These are phyloP conservation scores for Halyomorpha halys DNA, from an alignment of 1,140 invertebrate genomes.

Conservation along the genomic window DNA sequence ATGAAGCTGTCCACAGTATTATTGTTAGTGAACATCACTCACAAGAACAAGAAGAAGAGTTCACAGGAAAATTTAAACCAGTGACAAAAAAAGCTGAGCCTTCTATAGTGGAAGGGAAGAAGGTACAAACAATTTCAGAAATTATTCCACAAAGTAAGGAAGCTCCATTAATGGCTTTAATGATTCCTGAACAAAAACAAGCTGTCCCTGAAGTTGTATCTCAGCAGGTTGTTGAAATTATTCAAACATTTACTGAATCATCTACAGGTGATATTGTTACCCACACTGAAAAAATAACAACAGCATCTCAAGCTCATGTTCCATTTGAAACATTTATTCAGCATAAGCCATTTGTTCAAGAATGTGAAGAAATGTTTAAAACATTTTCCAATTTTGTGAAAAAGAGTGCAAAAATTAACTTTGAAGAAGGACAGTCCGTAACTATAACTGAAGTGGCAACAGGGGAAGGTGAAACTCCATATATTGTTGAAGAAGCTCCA, in stretches of 20 bases:
- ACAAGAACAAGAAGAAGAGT: constrained; percentile 33
- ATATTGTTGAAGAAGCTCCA: constrained; percentile 37
- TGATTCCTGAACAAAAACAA: constrained; percentile 29
- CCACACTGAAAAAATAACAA: constrained; percentile 28
- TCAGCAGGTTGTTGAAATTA: constrained; percentile 28
- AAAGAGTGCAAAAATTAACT: constrained; percentile 34
- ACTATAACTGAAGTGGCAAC: constrained; percentile 41
- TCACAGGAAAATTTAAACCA: constrained; percentile 28
- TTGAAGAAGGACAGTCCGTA: constrained; percentile 41
- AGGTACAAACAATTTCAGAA: constrained; percentile 32
- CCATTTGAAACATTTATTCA: constrained; percentile 35
- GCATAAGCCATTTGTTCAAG: constrained; percentile 33
- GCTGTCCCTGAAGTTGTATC: constrained; percentile 25
- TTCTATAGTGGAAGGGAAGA: constrained; percentile 28
- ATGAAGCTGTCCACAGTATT: constrained; percentile 34
- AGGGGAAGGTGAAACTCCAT: constrained; percentile 34
- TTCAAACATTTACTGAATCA: constrained; percentile 28
- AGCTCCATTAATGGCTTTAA: constrained; percentile 26
- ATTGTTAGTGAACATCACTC: constrained; percentile 33
- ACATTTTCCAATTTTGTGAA: constrained; percentile 11
- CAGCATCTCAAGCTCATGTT: constrained; percentile 35
- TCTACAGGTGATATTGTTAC: constrained; percentile 25
- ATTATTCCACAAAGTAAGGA: constrained; percentile 32
- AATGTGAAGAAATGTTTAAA: constrained; percentile 30
- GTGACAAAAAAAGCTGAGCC: constrained; percentile 27